Base-by-base conservation (phyloP, 1,140 invertebrate species). In the Anastatus disparis region DNA sequence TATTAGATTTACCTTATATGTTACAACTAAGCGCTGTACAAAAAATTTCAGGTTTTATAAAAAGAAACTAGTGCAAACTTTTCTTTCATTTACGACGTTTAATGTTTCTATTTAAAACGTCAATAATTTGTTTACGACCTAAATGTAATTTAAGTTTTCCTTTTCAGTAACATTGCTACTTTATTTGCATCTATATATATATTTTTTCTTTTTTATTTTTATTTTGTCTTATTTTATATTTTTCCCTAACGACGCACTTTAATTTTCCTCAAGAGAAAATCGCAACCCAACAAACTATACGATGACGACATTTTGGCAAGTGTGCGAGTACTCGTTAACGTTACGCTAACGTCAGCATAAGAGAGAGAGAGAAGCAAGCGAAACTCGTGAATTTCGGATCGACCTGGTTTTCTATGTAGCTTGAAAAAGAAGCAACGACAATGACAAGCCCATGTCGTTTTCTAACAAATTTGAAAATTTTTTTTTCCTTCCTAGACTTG, bases 191-290 rank as follows among this genome's bases (percentile, higher is more conserved):
- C 26, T 17, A 22, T n/a, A 22, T n/a, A 8, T 53, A 1, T 29
- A 42, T 29, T 38, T 38, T 20, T 2, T 38, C 3, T 42, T 24
- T 24, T 59, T 2, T n/a, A 20, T 7, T 42, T 42, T 1, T 42
- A 40, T 24, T 26, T 35, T 10, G 6, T 1, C 31, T 15, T 6
- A 2, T 13, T 2, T 2, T 59, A 15, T 24, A 42, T 40, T 15
- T 26, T 48, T 20, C 6, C n/a, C 35, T 55, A 53, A 62, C 40
- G 56, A 62, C 50, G 48, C 46, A 15, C 13, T 70, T 62, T 70
- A 70, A 62, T 70, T 69, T 69, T 53, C 58, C 58, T 69, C 35
- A 2, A 8, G 26, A 31, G 59, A 63, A 70, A 55, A 15, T 56
- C 15, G 29, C 9, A 8, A n/a, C n/a, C n/a, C n/a, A n/a, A n/a